These are phyloP conservation scores for Matsumurasca onukii DNA, from an alignment of 1,140 invertebrate genomes.

Conservation along the genomic window DNA sequence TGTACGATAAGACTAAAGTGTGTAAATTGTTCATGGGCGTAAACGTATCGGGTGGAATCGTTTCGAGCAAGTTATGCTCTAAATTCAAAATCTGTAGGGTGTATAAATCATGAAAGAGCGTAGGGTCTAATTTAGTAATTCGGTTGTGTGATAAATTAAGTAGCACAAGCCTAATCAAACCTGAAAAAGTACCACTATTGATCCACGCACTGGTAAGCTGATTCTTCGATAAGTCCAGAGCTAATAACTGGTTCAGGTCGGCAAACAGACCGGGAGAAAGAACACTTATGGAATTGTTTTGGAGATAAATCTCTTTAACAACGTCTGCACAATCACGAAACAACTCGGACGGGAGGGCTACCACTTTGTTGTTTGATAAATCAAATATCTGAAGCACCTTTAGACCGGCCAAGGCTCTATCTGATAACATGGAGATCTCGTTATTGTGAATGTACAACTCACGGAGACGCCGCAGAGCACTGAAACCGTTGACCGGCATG, in stretches of 20 bases:
- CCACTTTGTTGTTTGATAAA: conserved; percentile 83
- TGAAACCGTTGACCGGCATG: conserved; percentile 76
- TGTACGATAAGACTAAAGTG: conserved; percentile 75
- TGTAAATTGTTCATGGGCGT: conserved; percentile 81
- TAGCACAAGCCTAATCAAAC: conserved; percentile 81
- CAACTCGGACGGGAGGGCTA: conserved; percentile 79
- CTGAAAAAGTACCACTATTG: conserved; percentile 77
- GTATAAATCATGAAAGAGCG: conserved; percentile 77
- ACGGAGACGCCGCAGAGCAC: conserved; percentile 68
- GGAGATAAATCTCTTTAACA: conserved; percentile 82
- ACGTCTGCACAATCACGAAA: conserved; percentile 75
- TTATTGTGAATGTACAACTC: conserved; percentile 80
- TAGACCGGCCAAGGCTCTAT: conserved; percentile 75
- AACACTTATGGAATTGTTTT: conserved; percentile 84
- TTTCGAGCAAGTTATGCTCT: conserved; percentile 75
- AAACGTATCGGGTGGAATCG: conserved; percentile 77
- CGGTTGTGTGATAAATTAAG: conserved; percentile 84
- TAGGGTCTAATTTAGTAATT: conserved; percentile 74
- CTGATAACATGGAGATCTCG: conserved; percentile 80
- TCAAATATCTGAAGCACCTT: conserved; percentile 78
- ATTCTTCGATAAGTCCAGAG: conserved; percentile 86
- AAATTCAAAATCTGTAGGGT: conserved; percentile 80
- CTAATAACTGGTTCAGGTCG: conserved; percentile 80
- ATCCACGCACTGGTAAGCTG: conserved; percentile 82
- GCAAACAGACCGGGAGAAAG: conserved; percentile 77